Percentiles rank a stretch among this genome's conserved stretches.
These are phyloP conservation scores for Scrobipalpa atriplicella DNA, from an alignment of 2,888 invertebrate genomes.

Conservation along the genomic window DNA sequence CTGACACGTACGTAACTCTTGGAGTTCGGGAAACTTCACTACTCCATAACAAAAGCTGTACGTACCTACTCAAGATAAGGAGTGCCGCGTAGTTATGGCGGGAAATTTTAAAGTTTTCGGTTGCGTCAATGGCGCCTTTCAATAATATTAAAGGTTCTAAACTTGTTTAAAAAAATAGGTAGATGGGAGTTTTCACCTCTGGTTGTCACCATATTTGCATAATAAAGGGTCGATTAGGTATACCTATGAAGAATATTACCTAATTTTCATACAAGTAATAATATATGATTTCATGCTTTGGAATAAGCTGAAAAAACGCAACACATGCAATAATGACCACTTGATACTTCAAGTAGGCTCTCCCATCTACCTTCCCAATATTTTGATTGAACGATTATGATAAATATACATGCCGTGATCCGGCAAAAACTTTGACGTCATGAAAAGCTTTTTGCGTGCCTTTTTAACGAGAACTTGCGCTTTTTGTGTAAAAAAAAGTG, in stretches of 20 bases:
- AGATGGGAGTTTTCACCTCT: too few species aligned
- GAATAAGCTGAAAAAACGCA: too few species aligned
- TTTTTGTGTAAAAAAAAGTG: slow-evolving; percentile 53
- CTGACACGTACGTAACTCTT: slow-evolving; percentile 25
- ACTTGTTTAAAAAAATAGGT: too few species aligned
- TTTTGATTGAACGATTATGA: background rate
- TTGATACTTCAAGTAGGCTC: background rate
- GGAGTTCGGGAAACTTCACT: slow-evolving; percentile 23
- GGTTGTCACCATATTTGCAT: too few species aligned
- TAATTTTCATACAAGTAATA: too few species aligned
- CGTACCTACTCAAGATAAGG: slow-evolving; percentile 16
- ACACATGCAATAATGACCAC: background rate
- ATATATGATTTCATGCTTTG: too few species aligned
- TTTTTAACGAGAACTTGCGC: slow-evolving; percentile 46
- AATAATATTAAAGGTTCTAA: background rate
- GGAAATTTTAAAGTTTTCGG: background rate
- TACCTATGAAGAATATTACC: too few species aligned
- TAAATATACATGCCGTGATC: background rate
- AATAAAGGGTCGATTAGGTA: too few species aligned
- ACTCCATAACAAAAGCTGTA: slow-evolving; percentile 23
- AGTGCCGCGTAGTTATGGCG: slow-evolving; percentile 17
- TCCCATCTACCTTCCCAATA: background rate
- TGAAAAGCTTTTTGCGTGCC: slow-evolving; percentile 64
- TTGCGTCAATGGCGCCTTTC: background rate
- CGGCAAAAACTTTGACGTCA: slow-evolving; percentile 52